These are phyloP conservation scores for Anguilla japonica DNA, from an alignment of 2,113 vertebrate genomes.

Conservation along the genomic window DNA sequence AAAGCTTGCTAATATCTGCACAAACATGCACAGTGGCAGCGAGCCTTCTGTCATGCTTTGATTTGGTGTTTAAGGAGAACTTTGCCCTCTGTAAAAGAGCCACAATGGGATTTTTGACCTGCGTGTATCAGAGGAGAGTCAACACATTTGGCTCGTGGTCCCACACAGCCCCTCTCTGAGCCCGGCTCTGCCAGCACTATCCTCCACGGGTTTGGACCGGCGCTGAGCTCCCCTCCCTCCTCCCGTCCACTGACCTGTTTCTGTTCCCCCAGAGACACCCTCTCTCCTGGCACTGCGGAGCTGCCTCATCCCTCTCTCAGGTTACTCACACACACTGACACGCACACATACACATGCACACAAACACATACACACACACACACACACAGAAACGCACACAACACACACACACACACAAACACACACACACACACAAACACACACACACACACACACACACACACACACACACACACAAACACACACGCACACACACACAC, in stretches of 20 bases:
- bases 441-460: neutral
- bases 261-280: constrained; percentile 12
- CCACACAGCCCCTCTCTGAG: constrained; percentile 24
- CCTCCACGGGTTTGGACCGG: constrained; percentile 32
- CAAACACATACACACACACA: neutral
- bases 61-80: constrained; percentile 36
- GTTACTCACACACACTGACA: constrained; percentile 14
- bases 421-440: too few species aligned
- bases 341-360: neutral
- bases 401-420: too few species aligned
- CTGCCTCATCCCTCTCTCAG: neutral
- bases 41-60: constrained; percentile 17
- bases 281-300: constrained; percentile 16
- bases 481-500: neutral
- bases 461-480: constrained; percentile 12
- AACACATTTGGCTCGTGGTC: constrained; percentile 33
- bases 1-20: neutral
- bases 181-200: constrained; percentile 32
- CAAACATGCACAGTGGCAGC: neutral
- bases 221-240: constrained; percentile 1
- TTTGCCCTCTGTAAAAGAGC: constrained; percentile 38
- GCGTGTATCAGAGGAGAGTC: constrained; percentile 27
- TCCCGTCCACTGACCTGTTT: constrained; percentile 36
- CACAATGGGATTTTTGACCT: constrained; percentile 43
- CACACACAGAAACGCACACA: too few species aligned